These are phyloP conservation scores for Nestor notabilis DNA, from an alignment of 2,113 vertebrate species.

Conservation along the genomic window DNA sequence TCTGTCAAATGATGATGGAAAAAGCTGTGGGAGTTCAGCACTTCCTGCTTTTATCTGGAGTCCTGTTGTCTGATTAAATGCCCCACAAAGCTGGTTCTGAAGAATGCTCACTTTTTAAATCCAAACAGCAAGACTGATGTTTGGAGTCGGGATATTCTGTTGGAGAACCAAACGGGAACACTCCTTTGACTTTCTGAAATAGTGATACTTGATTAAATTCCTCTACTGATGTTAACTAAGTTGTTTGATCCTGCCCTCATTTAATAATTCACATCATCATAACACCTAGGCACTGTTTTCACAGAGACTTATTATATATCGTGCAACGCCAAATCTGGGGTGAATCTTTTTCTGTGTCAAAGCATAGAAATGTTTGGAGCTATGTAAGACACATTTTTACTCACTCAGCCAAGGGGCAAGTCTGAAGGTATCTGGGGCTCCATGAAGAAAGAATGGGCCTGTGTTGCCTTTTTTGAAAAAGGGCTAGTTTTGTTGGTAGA, in stretches of 20 bases:
- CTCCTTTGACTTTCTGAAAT: neutral
- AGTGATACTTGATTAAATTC: neutral
- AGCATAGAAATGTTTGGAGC: neutral
- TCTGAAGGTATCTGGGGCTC: neutral
- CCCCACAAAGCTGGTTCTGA: neutral
- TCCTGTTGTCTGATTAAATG: neutral
- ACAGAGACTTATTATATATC: neutral
- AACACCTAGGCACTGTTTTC: neutral
- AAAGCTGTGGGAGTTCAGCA: neutral
- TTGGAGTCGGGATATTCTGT: neutral
- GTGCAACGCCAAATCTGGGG: neutral
- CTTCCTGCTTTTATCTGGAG: neutral
- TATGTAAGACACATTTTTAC: neutral
- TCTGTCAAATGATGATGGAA: neutral
- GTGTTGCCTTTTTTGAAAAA: neutral
- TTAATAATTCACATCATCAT: neutral
- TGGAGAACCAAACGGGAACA: neutral
- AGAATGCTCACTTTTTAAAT: neutral
- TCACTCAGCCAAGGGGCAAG: neutral
- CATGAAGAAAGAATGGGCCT: neutral
- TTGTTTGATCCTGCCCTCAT: neutral
- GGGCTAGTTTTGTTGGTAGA: neutral
- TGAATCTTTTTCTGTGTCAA: neutral
- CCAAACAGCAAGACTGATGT: neutral
- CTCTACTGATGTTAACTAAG: neutral